These are phyloP conservation scores for Heliconius cydno DNA, from an alignment of 2,888 invertebrate species.

Conservation along the genomic window DNA sequence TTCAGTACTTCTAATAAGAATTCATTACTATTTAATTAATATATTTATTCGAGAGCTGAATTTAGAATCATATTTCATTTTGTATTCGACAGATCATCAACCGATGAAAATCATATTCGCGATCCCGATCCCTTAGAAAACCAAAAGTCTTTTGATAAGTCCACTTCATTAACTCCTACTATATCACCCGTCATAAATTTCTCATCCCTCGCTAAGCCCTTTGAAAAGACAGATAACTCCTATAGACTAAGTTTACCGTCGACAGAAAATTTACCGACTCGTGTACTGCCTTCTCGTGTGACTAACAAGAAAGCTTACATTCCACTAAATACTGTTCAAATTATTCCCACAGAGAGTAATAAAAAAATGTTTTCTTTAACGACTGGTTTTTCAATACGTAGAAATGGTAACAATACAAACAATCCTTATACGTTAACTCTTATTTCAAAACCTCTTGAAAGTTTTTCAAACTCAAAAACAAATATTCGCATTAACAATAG, in stretches of 20 bases:
- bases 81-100: constrained; percentile 84
- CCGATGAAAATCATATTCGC: constrained; percentile 77
- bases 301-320: constrained; percentile 66
- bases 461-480: constrained; percentile 55
- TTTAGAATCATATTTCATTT: constrained; percentile 79
- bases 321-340: constrained; percentile 61
- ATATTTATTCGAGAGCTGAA: constrained; percentile 58
- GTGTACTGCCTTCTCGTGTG: constrained; percentile 61
- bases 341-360: constrained; percentile 58
- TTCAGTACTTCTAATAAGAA: neutral
- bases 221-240: constrained; percentile 77
- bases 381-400: constrained; percentile 78
- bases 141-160: constrained; percentile 72
- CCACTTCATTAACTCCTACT: constrained; percentile 63
- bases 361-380: constrained; percentile 75
- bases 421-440: constrained; percentile 77
- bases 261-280: constrained; percentile 65
- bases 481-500: constrained; percentile 47
- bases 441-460: constrained; percentile 69
- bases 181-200: constrained; percentile 67
- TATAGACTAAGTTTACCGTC: constrained; percentile 66
- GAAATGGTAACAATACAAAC: constrained; percentile 70
- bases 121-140: constrained; percentile 69
- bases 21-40: constrained; percentile 21
- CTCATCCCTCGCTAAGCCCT: constrained; percentile 79